These are phyloP conservation scores for Cassiopea xamachana DNA, from an alignment of 30 jellyfish, hydroid and myxozoan genomes.

Conservation along the genomic window DNA sequence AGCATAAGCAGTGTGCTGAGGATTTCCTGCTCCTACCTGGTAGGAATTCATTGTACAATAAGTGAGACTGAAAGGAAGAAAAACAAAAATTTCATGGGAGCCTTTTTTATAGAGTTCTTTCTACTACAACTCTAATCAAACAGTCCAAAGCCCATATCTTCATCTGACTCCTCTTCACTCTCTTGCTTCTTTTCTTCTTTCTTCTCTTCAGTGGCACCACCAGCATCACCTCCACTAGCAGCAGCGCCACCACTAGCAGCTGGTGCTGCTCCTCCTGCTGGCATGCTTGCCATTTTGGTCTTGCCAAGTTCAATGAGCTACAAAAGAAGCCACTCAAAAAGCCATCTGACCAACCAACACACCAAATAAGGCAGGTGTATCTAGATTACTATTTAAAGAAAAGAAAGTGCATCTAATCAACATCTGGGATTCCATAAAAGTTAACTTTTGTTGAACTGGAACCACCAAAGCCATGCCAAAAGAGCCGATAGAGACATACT, in stretches of 20 bases:
- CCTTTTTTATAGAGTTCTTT: not conserved
- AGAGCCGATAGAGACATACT: too few relatives aligned
- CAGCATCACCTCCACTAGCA: slow-evolving; percentile 84
- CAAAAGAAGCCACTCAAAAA: not conserved
- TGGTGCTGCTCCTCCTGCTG: slow-evolving; percentile 96
- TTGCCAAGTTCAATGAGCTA: slow-evolving; percentile 92
- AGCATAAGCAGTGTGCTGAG: too few relatives aligned
- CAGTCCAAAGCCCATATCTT: slow-evolving; percentile 95
- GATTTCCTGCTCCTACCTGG: too few relatives aligned
- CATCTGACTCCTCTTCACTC: slow-evolving; percentile 79
- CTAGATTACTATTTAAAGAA: too few relatives aligned
- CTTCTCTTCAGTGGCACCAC: slow-evolving; percentile 79
- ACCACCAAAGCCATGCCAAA: too few relatives aligned
- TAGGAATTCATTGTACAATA: too few relatives aligned
- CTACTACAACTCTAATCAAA: slow-evolving; percentile 65
- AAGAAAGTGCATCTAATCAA: too few relatives aligned
- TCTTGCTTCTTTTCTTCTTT: slow-evolving; percentile 84
- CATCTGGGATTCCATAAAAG: too few relatives aligned
- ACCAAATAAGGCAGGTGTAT: too few relatives aligned
- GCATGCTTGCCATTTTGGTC: slow-evolving; percentile 95
- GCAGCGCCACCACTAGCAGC: slow-evolving; percentile 87
- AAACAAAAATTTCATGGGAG: not conserved
- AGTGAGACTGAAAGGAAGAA: not conserved
- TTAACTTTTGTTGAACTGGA: too few relatives aligned
- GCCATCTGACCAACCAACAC: too few relatives aligned